phyloP scores from a whole-genome alignment of 2,888 invertebrate genomes.

The Drosophila melanocephala region DNA sequence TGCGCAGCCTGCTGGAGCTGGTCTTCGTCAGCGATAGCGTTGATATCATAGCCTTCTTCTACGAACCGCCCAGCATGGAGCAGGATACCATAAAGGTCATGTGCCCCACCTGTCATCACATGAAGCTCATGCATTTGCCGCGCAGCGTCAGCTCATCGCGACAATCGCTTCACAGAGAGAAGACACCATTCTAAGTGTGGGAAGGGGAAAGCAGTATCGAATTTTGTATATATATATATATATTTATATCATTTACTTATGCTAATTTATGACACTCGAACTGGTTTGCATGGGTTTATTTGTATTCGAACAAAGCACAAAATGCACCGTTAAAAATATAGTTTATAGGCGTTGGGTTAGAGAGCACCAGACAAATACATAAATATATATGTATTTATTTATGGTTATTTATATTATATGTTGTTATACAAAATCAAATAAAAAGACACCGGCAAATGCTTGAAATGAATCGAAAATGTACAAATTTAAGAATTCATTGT shows the following conservation, averaged over 20 bases:
- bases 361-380: conserved; percentile 37
- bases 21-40: conserved; percentile 86
- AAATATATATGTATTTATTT: conserved; percentile 24
- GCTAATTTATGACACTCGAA: conserved; percentile 46
- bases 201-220: background rate
- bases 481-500: background rate
- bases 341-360: conserved; percentile 40
- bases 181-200: conserved; percentile 61
- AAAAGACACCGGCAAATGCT: conserved; percentile 41
- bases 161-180: conserved; percentile 68
- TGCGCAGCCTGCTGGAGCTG: conserved; percentile 86
- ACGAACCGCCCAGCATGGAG: conserved; percentile 71
- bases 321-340: conserved; percentile 68
- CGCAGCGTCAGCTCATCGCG: conserved; percentile 68
- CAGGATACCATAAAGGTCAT: conserved; percentile 61
- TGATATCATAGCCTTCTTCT: conserved; percentile 87
- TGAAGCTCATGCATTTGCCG: conserved; percentile 68
- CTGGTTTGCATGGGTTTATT: conserved; percentile 55
- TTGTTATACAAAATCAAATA: conserved; percentile 43
- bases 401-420: conserved; percentile 52
- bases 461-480: conserved; percentile 19
- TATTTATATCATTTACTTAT: conserved; percentile 5
- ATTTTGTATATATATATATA: conserved; percentile 32
- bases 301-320: conserved; percentile 45
- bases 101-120: conserved; percentile 70